Evolutionary conservation across 2,888 invertebrate species (phyloP), one percentile per base, ranked within the genome.

Genomic region (Cyclophora albipunctata): DNA sequence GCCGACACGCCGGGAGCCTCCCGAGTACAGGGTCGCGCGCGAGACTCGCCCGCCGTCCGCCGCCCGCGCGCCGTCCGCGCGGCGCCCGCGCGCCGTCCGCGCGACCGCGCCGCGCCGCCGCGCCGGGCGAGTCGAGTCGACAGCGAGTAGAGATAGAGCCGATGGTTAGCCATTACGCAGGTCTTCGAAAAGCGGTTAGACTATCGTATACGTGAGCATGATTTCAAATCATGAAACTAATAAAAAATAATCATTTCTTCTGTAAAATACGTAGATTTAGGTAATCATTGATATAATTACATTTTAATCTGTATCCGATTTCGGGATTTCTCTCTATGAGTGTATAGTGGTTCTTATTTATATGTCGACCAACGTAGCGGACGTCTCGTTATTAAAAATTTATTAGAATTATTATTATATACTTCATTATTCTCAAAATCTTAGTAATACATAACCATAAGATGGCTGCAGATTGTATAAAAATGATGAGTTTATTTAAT

Each of bases 271-370:
- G 81, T 87, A 87, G 87, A 58, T 60, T 78, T 85, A 85, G 86
- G 77, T 77, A 85, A 82, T 86, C 83, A 84, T 79, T 81, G 83
- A 84, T 83, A 84, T 82, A 86, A 84, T 82, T 84, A 85, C 85
- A 85, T 84, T 80, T 37, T 83, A 86, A 87, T 79, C 83, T 82
- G 84, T 87, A 87, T 86, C 84, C 85, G 84, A 76, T 83, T 84
- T 86, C 79, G 87, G 87, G 86, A 85, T 84, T 87, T 86, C 87
- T 88, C 87, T 87, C 87, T 87, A 87, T 86, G 83, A 86, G 82
- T 86, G 85, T 87, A 87, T 87, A 87, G 86, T 84, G 85, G 83
- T 83, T 86, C 84, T 85, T 86, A 79, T 85, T 86, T 84, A 80
- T 75, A 87, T 85, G 84, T 88, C 85, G 88, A 88, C 88, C 88